These are phyloP conservation scores for Sebastiscus albofasciatus DNA, from an alignment of 2,797 vertebrate genomes.

Conservation along the genomic window DNA sequence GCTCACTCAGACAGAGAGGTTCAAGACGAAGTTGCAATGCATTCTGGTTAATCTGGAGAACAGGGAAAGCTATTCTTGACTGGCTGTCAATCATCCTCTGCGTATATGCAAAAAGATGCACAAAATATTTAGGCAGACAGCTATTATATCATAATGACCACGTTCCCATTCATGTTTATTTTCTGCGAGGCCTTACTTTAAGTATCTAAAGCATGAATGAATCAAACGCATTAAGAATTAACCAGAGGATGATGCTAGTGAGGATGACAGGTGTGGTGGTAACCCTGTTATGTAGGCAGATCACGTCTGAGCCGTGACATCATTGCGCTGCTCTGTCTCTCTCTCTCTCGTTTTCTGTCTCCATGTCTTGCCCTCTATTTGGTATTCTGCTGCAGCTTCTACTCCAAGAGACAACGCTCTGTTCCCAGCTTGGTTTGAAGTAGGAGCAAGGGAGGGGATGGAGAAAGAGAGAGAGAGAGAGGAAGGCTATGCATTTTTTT, in stretches of 20 bases:
- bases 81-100: background rate
- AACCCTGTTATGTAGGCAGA: constrained; percentile 56
- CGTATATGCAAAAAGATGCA: background rate
- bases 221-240: background rate
- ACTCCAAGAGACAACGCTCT: constrained; percentile 30
- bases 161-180: constrained; percentile 9
- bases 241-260: background rate
- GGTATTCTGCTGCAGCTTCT: constrained; percentile 49
- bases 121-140: background rate
- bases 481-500: background rate
- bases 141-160: background rate
- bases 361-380: constrained; percentile 47
- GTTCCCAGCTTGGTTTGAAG: constrained; percentile 34
- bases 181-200: background rate
- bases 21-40: background rate
- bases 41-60: background rate
- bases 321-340: constrained; percentile 30
- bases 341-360: constrained; percentile 29
- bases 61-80: background rate
- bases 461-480: background rate
- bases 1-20: background rate
- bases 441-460: background rate
- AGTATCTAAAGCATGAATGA: constrained; percentile 12
- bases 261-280: constrained; percentile 31
- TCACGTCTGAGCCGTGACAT: constrained; percentile 67